A percentile compares a stretch with the other conserved stretches of the same genome.
Conservation (phyloP, 2,113 vertebrate species). For the Phasianus colchicus region DNA sequence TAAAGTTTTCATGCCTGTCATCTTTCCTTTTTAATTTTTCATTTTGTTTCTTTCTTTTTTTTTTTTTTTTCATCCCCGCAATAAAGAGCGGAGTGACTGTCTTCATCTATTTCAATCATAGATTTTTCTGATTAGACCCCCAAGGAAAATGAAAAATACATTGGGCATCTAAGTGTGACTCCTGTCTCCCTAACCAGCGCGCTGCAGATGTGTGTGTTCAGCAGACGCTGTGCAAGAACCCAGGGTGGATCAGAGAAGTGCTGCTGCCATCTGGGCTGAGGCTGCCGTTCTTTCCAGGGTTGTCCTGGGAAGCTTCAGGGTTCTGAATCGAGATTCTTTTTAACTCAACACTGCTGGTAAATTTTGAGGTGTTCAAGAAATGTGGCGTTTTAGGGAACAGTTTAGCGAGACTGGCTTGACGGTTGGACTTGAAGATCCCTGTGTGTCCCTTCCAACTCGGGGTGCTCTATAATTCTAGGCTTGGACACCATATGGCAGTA, state of each 20-base stretch:
- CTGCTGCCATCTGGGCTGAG: neutral
- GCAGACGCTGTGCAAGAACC: neutral
- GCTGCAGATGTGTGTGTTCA: neutral
- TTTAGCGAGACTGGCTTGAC: no score
- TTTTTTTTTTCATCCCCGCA: neutral
- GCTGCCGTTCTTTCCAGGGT: neutral
- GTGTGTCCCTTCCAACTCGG: no score
- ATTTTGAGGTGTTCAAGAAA: no score
- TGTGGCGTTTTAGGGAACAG: no score
- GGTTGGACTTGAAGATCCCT: no score
- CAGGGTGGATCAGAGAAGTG: neutral
- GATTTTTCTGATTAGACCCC: conserved; percentile 21
- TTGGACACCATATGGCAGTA: fast-evolving
- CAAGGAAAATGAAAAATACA: conserved; percentile 24
- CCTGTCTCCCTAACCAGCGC: neutral
- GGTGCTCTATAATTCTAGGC: no score
- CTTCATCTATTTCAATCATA: neutral
- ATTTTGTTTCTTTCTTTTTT: neutral
- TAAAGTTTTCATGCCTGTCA: neutral
- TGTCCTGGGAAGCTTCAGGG: neutral
- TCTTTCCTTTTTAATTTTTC: neutral
- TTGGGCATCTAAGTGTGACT: neutral
- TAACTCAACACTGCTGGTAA: neutral
- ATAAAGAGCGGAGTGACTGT: neutral
- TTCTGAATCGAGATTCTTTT: neutral